A percentile compares a stretch with the other conserved stretches of the same genome.
Conservation (phyloP, 2,888 invertebrate species). For the Pollenia labialis region DNA sequence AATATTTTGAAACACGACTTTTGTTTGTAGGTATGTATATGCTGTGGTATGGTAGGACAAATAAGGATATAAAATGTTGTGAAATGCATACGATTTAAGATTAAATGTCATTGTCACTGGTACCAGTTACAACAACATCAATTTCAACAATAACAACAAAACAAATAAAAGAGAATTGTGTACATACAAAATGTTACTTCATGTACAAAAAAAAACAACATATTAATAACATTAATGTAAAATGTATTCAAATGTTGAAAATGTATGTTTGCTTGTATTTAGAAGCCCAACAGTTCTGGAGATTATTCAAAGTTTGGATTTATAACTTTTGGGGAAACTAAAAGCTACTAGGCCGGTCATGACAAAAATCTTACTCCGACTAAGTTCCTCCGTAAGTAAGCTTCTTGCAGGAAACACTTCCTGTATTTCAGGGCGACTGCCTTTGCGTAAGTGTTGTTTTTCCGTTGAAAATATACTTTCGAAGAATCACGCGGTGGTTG, state of each 20-base stretch:
- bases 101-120: slow-evolving; percentile 67
- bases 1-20: slow-evolving; percentile 56
- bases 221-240: slow-evolving; percentile 37
- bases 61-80: slow-evolving; percentile 14
- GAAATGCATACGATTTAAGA: slow-evolving; percentile 47
- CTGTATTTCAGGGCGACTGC: too few species aligned
- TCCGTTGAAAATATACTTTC: too few species aligned
- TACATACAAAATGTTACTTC: slow-evolving; percentile 42
- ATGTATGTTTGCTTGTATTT: neutral
- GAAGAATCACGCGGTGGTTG: too few species aligned
- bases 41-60: too few species aligned
- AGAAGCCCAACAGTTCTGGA: too few species aligned
- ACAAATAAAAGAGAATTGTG: neutral
- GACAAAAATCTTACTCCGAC: too few species aligned
- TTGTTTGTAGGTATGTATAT: neutral
- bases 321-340: too few species aligned
- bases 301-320: too few species aligned
- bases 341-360: too few species aligned
- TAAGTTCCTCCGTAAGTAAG: too few species aligned
- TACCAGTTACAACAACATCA: slow-evolving; percentile 14
- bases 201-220: slow-evolving; percentile 41
- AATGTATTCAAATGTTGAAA: slow-evolving; percentile 10
- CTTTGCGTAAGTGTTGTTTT: too few species aligned
- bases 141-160: neutral
- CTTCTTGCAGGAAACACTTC: too few species aligned